phyloP scores from a whole-genome alignment of 2,113 vertebrate species.

The Pungitius pungitius region DNA sequence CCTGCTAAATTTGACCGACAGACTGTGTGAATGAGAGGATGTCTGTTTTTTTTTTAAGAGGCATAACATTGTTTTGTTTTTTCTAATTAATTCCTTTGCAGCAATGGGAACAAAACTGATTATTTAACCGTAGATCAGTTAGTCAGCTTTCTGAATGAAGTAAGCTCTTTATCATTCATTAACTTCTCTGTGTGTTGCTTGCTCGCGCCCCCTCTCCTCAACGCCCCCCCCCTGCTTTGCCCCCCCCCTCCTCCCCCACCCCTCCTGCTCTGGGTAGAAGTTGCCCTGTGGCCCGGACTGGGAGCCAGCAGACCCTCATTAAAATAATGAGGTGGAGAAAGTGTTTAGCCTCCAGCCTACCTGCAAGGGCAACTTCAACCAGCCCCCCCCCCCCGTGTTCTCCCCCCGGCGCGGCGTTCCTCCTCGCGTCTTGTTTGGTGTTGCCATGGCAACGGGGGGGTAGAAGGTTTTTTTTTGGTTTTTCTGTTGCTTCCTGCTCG shows the following conservation, averaged over 20 bases:
- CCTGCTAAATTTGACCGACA: constrained; percentile 60
- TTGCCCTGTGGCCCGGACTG: constrained; percentile 69
- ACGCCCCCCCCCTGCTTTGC: constrained; percentile 74
- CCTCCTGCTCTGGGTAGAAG: constrained; percentile 54
- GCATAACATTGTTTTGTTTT: constrained; percentile 74
- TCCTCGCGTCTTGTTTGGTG: constrained; percentile 55
- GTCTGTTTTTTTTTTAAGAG: constrained; percentile 62
- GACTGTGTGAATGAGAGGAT: constrained; percentile 59
- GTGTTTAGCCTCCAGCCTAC: constrained; percentile 68
- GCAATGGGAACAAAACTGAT: constrained; percentile 99
- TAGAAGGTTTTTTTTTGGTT: constrained; percentile 41
- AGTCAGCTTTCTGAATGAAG: constrained; percentile 99
- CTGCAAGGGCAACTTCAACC: constrained; percentile 70
- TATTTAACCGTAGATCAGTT: constrained; percentile 99
- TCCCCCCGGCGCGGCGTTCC: constrained; percentile 40
- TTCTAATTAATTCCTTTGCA: constrained; percentile 99
- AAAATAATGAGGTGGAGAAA: constrained; percentile 54
- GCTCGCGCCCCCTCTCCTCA: constrained; percentile 74
- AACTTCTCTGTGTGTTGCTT: constrained; percentile 93
- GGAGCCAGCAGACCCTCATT: constrained; percentile 9
- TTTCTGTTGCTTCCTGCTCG: constrained; percentile 63
- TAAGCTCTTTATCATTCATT: constrained; percentile 99
- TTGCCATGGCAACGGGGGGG: constrained; percentile 64
- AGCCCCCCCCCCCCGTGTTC: constrained; percentile 10
- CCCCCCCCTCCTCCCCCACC: background rate